phyloP scores from a whole-genome alignment of 2,113 vertebrate species.

The Dipodomys spectabilis region DNA sequence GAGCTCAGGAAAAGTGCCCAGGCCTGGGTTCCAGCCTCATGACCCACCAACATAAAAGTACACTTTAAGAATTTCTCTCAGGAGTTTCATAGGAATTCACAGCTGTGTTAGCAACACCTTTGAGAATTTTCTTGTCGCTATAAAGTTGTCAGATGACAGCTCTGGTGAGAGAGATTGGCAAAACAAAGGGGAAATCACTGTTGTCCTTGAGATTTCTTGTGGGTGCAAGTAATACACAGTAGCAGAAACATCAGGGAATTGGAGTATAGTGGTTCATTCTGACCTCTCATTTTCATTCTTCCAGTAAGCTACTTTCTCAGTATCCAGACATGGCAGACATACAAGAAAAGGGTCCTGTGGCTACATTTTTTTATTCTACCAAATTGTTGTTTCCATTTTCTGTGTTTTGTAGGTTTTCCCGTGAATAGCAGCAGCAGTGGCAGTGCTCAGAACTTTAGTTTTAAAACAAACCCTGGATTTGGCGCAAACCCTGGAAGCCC shows the following conservation, averaged over 20 bases:
- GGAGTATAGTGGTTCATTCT: not conserved
- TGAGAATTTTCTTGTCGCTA: not conserved
- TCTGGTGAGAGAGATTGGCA: not conserved
- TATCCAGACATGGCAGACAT: slow-evolving; percentile 20
- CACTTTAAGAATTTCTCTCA: slow-evolving; percentile 39
- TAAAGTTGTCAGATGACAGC: not conserved
- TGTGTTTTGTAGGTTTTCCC: slow-evolving; percentile 85
- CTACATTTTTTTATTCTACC: not conserved
- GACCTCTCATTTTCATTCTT: slow-evolving; percentile 17
- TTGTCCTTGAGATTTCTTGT: not conserved
- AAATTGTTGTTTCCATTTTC: not conserved
- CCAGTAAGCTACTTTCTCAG: not conserved
- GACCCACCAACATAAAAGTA: not conserved
- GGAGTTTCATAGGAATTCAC: not conserved
- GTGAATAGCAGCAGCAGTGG: slow-evolving; percentile 69
- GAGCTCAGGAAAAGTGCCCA: too few relatives aligned
- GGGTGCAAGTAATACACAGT: not conserved
- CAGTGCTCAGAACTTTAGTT: slow-evolving; percentile 87
- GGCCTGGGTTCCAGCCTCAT: not conserved
- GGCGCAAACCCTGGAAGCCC: slow-evolving; percentile 66
- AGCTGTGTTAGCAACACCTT: not conserved
- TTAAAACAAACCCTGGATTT: slow-evolving; percentile 84
- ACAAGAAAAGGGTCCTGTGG: not conserved
- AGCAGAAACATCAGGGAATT: not conserved
- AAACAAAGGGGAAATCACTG: not conserved